Conservation (phyloP, 2,113 vertebrate genomes). For the Burhinus oedicnemus region DNA sequence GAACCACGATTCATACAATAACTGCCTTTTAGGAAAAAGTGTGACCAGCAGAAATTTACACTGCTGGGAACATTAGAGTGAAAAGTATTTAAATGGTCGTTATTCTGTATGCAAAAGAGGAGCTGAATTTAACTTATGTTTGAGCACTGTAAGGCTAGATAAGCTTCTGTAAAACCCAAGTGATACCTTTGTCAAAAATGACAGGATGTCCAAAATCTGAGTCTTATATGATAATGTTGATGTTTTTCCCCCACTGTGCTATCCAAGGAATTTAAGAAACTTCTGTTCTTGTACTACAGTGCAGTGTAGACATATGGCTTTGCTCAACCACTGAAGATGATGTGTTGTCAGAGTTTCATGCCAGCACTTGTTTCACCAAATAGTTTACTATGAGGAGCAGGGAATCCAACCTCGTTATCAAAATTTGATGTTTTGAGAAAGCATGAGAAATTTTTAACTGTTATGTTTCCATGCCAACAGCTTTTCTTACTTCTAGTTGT, state of each 20-base stretch:
- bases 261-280: background rate
- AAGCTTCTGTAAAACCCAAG: background rate
- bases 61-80: background rate
- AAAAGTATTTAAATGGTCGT: background rate
- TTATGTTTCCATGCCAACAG: slow-evolving; percentile 49
- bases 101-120: background rate
- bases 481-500: background rate
- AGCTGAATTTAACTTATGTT: background rate
- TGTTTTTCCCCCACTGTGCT: background rate
- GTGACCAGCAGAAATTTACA: background rate
- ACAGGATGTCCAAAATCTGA: background rate
- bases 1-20: background rate
- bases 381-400: background rate
- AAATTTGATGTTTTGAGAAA: slow-evolving; percentile 31
- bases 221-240: background rate
- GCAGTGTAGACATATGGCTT: background rate
- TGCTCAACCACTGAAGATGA: background rate
- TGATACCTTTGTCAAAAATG: background rate
- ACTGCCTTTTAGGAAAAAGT: background rate
- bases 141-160: background rate
- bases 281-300: background rate
- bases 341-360: background rate
- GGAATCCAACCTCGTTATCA: slow-evolving; percentile 43
- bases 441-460: slow-evolving; percentile 24
- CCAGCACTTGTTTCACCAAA: slow-evolving; percentile 9